Conservation (phyloP, 2,113 vertebrate species). For the Sturnus vulgaris region DNA sequence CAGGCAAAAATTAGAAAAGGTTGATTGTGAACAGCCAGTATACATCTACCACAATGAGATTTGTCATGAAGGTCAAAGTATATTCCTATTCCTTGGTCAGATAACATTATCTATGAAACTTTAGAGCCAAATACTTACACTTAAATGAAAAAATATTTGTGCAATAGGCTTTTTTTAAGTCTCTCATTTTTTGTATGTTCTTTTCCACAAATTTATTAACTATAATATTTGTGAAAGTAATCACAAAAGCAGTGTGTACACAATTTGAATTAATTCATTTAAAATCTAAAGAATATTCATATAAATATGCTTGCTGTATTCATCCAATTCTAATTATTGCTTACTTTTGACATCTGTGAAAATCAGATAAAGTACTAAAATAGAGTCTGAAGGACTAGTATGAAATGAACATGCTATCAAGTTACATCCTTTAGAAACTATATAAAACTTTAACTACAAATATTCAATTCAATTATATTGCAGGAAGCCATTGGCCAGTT, state of each 20-base stretch:
- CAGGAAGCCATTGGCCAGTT: not conserved
- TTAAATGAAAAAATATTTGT: conserved; percentile 1
- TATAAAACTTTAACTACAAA: not conserved
- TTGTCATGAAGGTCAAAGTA: not conserved
- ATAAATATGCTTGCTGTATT: conserved; percentile 14
- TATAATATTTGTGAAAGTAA: conserved; percentile 22
- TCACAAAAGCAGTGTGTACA: not conserved
- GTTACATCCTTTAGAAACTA: not conserved
- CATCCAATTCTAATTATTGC: conserved; percentile 5
- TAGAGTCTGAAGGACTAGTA: not conserved
- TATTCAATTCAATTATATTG: not conserved
- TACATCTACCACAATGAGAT: not conserved
- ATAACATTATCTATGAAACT: not conserved
- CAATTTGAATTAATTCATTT: conserved; percentile 19
- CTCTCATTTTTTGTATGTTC: not conserved
- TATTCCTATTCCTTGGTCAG: not conserved
- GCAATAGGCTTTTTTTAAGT: not conserved
- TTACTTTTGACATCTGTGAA: conserved; percentile 1
- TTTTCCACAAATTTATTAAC: not conserved
- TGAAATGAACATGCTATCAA: not conserved
- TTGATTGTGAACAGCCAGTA: not conserved
- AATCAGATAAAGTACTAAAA: conserved; percentile 11
- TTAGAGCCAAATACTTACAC: not conserved
- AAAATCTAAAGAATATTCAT: conserved; percentile 29
- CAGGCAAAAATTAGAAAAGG: not conserved